Conservation (phyloP, 2,797 vertebrate genomes). For the Hippopotamyrus pictus region DNA sequence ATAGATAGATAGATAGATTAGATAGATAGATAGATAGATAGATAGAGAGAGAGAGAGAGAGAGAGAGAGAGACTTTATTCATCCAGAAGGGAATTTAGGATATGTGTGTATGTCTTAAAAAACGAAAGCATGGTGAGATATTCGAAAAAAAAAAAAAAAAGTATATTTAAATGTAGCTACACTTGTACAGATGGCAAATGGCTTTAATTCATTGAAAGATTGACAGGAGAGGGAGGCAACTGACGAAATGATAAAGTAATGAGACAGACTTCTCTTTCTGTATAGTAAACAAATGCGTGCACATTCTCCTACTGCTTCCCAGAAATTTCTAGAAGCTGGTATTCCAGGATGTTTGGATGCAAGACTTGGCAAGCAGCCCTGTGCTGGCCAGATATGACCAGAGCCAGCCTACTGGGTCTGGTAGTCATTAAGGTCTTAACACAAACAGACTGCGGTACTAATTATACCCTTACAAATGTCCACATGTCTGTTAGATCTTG, state of each 20-base stretch:
- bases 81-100: too few species aligned
- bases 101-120: background rate
- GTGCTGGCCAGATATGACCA: constrained; percentile 3
- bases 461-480: background rate
- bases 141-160: background rate
- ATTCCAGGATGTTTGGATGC: background rate
- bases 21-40: too few species aligned
- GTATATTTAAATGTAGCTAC: background rate
- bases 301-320: background rate
- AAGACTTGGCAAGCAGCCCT: background rate
- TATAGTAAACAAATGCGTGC: background rate
- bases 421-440: constrained; percentile 5
- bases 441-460: constrained; percentile 5
- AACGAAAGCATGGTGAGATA: background rate
- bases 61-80: too few species aligned
- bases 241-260: background rate
- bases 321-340: background rate
- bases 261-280: background rate
- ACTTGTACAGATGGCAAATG: background rate
- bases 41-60: too few species aligned
- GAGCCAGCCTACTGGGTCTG: background rate
- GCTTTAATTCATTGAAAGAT: background rate
- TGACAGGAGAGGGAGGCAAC: background rate
- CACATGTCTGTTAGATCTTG: background rate
- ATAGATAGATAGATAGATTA: too few species aligned